Base-by-base conservation (phyloP, 2,113 vertebrate genomes). In the Erinaceus europaeus region DNA sequence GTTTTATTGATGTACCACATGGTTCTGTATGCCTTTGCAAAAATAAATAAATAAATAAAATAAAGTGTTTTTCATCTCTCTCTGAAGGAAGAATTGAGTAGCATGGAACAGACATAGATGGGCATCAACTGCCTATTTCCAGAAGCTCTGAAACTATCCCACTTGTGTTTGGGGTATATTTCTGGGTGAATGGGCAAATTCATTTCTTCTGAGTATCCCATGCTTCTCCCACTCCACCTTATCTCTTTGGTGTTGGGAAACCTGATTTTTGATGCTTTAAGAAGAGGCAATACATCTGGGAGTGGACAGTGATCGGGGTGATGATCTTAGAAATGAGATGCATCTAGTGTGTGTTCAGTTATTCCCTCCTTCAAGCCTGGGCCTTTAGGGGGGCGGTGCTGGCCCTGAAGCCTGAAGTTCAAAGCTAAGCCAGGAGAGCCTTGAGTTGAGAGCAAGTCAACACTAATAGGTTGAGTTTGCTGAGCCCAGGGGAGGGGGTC, bases 361-460 rank as follows among this genome's bases (percentile, higher is more conserved):
- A 9, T 5, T 52, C 2, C 40, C 81, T 77, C 50, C 44, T 75
- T 83, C 25, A 72, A 57, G 80, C 29, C 27, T 20, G 9, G 15
- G 42, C 18, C 69, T 71, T 21, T n/a, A n/a, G n/a, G n/a, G n/a
- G n/a, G n/a, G n/a, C n/a, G n/a, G n/a, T n/a, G n/a, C n/a, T n/a
- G n/a, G n/a, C n/a, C n/a, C n/a, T n/a, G n/a, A n/a, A n/a, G n/a
- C n/a, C n/a, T n/a, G n/a, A n/a, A n/a, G n/a, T n/a, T n/a, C n/a
- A n/a, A n/a, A n/a, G n/a, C n/a, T n/a, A n/a, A n/a, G n/a, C n/a
- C n/a, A n/a, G 64, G 62, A 73, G 29, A 32, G 4, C 40, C 42
- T 61, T 74, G 52, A n/a, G 10, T 87, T 85, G 34, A 79, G 14
- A 80, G 71, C 40, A 20, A 64, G n/a, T 21, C 88, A 65, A 78